phyloP scores from a whole-genome alignment of 2,113 vertebrate genomes.

The Empidonax alnorum region DNA sequence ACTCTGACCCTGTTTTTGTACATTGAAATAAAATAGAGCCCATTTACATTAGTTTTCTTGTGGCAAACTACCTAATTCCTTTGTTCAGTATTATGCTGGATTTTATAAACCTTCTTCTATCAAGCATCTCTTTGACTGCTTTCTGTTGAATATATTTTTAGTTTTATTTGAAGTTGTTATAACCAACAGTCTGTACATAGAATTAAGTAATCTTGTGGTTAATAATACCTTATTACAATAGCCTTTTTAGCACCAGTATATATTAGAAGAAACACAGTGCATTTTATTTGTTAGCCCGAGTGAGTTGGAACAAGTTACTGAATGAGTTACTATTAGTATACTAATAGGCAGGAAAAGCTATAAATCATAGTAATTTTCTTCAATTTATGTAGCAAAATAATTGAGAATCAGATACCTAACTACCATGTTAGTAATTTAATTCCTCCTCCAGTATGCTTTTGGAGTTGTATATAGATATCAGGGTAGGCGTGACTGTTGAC shows the following conservation, averaged over 20 bases:
- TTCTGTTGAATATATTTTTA: not conserved
- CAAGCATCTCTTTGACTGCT: not conserved
- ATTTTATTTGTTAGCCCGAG: not conserved
- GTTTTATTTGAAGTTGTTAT: not conserved
- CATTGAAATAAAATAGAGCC: not conserved
- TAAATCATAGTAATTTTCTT: not conserved
- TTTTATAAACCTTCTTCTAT: not conserved
- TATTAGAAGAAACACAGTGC: not conserved
- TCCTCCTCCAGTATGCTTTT: not conserved
- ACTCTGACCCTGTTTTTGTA: not conserved
- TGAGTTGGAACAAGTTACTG: not conserved
- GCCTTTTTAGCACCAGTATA: not conserved
- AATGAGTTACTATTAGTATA: not conserved
- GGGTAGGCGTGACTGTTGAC: not conserved
- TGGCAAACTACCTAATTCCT: not conserved
- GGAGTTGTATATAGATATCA: not conserved
- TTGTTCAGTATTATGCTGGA: not conserved
- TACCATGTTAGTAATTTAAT: not conserved
- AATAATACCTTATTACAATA: not conserved
- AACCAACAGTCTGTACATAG: not conserved
- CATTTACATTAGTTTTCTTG: not conserved
- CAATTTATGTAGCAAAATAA: not conserved
- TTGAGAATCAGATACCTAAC: not conserved
- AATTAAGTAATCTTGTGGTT: not conserved
- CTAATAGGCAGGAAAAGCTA: not conserved